Percentiles rank a stretch among this genome's conserved stretches.
Evolutionary conservation across 2,113 vertebrate species (phyloP).

Genomic region (Microcebus ravelobensis): DNA sequence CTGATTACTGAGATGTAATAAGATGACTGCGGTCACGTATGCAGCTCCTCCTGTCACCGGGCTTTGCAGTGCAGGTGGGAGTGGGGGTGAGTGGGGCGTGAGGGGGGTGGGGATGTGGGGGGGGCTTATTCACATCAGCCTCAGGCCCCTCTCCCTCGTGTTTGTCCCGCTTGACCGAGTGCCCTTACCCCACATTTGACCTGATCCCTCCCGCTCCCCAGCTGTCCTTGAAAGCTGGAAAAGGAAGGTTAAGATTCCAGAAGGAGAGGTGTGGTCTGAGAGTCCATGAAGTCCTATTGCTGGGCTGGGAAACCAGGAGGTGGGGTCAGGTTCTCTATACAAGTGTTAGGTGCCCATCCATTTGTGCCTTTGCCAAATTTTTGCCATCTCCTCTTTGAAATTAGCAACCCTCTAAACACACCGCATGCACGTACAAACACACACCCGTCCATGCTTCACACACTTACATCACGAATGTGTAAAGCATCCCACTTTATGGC

Average conservation of each 20-base stretch:
- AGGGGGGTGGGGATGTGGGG: too few species aligned
- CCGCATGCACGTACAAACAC: too few species aligned
- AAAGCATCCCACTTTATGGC: too few species aligned
- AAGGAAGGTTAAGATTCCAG: background rate
- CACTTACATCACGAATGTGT: too few species aligned
- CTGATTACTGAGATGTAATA: background rate
- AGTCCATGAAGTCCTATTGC: too few species aligned
- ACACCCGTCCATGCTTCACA: too few species aligned
- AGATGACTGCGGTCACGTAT: rapidly evolving
- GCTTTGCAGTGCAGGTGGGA: background rate
- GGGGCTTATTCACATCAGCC: too few species aligned
- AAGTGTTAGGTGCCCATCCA: background rate
- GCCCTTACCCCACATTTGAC: background rate
- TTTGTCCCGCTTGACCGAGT: background rate
- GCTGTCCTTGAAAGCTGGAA: background rate
- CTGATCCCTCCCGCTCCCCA: too few species aligned
- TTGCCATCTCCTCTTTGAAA: background rate
- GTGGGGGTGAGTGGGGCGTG: too few species aligned
- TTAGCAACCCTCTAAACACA: background rate
- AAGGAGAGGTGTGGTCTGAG: background rate
- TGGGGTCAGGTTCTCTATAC: background rate
- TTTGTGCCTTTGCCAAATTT: background rate
- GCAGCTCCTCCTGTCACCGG: rapidly evolving
- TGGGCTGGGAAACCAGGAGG: background rate
- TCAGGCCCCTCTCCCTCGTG: background rate